Base-by-base conservation (phyloP, 2,113 vertebrate genomes). In the Carassius auratus region DNA sequence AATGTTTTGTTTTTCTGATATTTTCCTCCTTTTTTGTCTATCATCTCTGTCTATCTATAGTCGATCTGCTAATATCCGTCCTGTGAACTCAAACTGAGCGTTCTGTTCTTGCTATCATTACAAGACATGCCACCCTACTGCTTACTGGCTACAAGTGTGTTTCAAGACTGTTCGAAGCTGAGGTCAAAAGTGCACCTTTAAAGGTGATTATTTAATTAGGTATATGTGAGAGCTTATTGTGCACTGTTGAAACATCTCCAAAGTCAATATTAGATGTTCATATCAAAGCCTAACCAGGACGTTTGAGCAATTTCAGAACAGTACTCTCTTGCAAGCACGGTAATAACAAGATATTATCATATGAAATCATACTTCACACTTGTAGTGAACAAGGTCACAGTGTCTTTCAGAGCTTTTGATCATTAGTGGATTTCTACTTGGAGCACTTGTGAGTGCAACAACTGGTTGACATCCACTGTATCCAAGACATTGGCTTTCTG, bases 401-500 rank as follows among this genome's bases (percentile, higher is more conserved):
- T 75, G 68, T 74, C 57, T 52, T 82, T 59, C 36, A 30, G 36
- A 73, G 52, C 21, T 52, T 86, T 42, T 66, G 73, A 81, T 76
- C 26, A 64, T 76, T 12, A 76, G 36, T 13, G 52, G 36, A 62
- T 75, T 62, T 80, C 52, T 33, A 64, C 57, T 75, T 82, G 52
- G 33, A 62, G n/a, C 76, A n/a, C 57, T 75, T 76, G 66, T 33
- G 42, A 50, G 15, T 62, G 77, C 13, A 64, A n/a, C 73, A 82
- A 84, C 57, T 62, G 33, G 42, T 87, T 85, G 78, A 74, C 66
- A 79, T 77, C 45, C 45, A 7, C 66, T 42, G 57, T 89, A 84
- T 83, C 62, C 62, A 62, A 64, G 88, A 66, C 0, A 7, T 30
- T 85, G 26, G 71, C 71, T 36, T 61, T 90, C 62, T 88, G 87